These are phyloP conservation scores for Xylota segnis DNA, from an alignment of 2,888 invertebrate species.

Conservation along the genomic window DNA sequence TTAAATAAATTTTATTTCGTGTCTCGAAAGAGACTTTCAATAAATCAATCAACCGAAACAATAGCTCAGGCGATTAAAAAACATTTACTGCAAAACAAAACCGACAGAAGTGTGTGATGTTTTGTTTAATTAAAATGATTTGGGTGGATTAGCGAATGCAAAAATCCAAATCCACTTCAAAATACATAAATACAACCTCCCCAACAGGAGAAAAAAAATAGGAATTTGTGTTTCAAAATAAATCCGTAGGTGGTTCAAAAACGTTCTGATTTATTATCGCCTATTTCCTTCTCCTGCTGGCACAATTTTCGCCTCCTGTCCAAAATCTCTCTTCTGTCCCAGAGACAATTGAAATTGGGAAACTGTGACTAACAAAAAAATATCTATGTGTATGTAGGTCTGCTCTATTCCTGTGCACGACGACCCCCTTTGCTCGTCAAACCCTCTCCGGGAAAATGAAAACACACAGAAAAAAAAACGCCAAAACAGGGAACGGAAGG, in stretches of 20 bases:
- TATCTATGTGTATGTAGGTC: constrained; percentile 41
- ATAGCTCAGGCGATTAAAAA: constrained; percentile 25
- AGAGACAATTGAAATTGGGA: constrained; percentile 65
- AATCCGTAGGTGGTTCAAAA: constrained; percentile 45
- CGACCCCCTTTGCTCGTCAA: constrained; percentile 14
- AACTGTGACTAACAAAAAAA: constrained; percentile 33
- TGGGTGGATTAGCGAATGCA: constrained; percentile 21
- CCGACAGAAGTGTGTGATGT: background rate
- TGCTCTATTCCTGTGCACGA: background rate
- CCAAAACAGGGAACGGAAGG: constrained; percentile 13
- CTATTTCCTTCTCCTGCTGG: constrained; percentile 47
- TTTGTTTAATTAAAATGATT: constrained; percentile 47
- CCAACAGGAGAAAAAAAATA: constrained; percentile 2
- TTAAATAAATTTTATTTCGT: constrained; percentile 40
- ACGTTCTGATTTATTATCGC: constrained; percentile 62
- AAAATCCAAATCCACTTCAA: constrained; percentile 22
- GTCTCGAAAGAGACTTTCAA: constrained; percentile 11
- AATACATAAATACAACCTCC: constrained; percentile 22
- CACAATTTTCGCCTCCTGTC: constrained; percentile 32
- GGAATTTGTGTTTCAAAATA: constrained; percentile 3
- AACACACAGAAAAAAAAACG: background rate
- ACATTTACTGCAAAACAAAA: constrained; percentile 23
- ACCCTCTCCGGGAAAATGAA: background rate
- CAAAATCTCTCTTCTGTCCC: constrained; percentile 25
- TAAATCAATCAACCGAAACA: constrained; percentile 56